A percentile compares a stretch with the other conserved stretches of the same genome.
Conservation (phyloP, 2,113 vertebrate genomes). For the Bos javanicus region DNA sequence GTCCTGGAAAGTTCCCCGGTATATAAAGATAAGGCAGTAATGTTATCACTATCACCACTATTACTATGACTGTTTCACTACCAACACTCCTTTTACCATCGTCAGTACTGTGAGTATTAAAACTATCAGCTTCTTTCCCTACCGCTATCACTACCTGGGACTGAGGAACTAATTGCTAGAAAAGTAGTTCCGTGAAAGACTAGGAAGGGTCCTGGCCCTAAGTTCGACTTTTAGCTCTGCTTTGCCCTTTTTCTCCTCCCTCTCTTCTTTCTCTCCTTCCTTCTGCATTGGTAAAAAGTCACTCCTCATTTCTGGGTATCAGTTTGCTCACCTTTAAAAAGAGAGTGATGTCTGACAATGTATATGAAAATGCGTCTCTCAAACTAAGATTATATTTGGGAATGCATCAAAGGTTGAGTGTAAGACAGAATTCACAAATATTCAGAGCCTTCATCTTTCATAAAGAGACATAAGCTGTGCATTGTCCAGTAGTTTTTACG, state of each 20-base stretch:
- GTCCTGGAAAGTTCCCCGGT: not conserved
- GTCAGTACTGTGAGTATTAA: not conserved
- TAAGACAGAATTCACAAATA: not conserved
- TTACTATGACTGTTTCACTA: not conserved
- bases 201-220: not conserved
- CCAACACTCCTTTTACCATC: not conserved
- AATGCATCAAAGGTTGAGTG: too few relatives aligned
- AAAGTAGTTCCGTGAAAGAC: not conserved
- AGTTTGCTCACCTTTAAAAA: constrained; percentile 4
- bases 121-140: not conserved
- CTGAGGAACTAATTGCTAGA: not conserved
- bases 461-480: not conserved
- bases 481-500: not conserved
- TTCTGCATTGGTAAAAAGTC: not conserved
- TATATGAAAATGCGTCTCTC: not conserved
- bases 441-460: not conserved
- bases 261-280: not conserved
- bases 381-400: not conserved
- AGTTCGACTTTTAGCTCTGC: not conserved
- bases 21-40: not conserved
- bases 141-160: not conserved
- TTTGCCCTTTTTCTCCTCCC: not conserved
- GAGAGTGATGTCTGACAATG: not conserved
- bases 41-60: not conserved
- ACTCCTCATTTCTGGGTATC: not conserved